Percentiles rank a stretch among this genome's conserved stretches.
phyloP scores from a whole-genome alignment of 2,888 invertebrate genomes.

The Melanchra persicariae region DNA sequence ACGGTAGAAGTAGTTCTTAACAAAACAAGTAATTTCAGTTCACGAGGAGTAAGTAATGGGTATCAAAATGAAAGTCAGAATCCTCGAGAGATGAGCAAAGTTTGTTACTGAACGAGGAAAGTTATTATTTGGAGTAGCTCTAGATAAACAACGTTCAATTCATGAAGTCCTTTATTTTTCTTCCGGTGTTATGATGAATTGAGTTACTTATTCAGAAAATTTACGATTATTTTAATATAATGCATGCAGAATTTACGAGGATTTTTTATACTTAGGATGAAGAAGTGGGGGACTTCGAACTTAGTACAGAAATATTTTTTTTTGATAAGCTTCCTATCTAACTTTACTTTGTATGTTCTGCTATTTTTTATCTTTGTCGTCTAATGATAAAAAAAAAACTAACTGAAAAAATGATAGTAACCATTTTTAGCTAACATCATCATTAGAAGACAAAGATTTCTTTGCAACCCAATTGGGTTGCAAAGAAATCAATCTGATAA shows the following conservation, averaged over 20 bases:
- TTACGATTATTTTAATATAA: not conserved
- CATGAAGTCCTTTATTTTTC: constrained; percentile 27
- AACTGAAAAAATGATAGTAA: no score
- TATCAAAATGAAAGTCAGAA: constrained; percentile 23
- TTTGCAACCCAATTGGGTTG: no score
- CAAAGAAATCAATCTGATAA: no score
- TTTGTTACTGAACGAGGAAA: constrained; percentile 41
- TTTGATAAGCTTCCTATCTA: no score
- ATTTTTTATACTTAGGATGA: no score
- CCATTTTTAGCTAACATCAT: no score
- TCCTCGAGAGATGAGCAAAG: constrained; percentile 25
- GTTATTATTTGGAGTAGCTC: constrained; percentile 32
- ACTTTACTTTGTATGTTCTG: no score
- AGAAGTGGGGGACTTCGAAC: not conserved
- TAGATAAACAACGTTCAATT: constrained; percentile 41
- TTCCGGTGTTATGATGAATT: constrained; percentile 15
- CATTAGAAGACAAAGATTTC: no score
- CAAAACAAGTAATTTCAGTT: constrained; percentile 13
- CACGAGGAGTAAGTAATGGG: constrained; percentile 25
- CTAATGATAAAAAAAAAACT: no score
- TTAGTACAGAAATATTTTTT: no score
- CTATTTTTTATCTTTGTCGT: no score
- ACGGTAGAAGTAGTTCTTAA: not conserved
- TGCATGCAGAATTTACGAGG: no score
- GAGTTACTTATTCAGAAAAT: not conserved